These are phyloP conservation scores for Drymodes brunneopygia DNA, from an alignment of 2,113 vertebrate genomes.

Conservation along the genomic window DNA sequence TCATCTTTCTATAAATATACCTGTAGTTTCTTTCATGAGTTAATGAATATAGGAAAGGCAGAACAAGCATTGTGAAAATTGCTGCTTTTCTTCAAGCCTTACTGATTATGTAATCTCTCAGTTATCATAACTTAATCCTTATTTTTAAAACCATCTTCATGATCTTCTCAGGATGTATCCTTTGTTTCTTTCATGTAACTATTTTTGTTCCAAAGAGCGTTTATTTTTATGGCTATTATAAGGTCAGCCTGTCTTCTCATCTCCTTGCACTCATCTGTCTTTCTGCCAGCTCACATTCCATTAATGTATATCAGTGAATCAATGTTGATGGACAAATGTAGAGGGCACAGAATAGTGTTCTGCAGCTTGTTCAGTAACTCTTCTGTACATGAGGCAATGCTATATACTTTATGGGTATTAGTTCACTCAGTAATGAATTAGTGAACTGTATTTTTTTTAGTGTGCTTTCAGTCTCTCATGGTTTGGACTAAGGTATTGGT, in stretches of 20 bases:
- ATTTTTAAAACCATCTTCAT: background rate
- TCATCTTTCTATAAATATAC: accelerated
- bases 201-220: background rate
- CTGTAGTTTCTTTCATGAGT: background rate
- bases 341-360: background rate
- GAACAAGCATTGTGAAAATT: background rate
- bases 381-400: background rate
- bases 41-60: background rate
- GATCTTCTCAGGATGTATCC: accelerated
- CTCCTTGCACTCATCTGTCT: background rate
- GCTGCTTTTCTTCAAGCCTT: background rate
- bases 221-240: background rate
- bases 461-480: background rate
- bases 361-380: background rate
- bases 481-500: background rate
- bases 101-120: background rate
- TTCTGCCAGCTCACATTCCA: background rate
- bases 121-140: background rate
- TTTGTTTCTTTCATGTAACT: background rate
- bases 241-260: background rate
- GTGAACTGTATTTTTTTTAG: background rate
- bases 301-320: background rate
- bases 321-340: background rate
- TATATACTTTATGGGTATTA: background rate
- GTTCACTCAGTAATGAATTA: background rate